Base-by-base conservation (phyloP, 1,140 invertebrate genomes). In the Zaprionus ghesquierei region DNA sequence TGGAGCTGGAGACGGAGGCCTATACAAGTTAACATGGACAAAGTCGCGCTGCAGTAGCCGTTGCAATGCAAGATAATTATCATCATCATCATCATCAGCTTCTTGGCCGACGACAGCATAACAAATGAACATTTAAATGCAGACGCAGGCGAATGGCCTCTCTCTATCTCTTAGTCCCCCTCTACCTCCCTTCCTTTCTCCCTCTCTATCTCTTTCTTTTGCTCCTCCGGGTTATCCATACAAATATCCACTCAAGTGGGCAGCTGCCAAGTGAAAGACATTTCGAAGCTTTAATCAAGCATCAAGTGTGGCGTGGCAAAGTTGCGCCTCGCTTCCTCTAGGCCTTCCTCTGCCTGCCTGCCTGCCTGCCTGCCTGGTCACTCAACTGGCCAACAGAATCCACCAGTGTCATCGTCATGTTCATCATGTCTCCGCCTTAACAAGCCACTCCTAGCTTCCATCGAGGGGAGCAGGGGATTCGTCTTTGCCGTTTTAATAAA, bases 91-190 rank as follows among this genome's bases (percentile, higher is more conserved):
- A 65, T 62, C 33, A 64, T 61, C 53, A 66, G 12, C 41, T 56
- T 41, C 35, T 66, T 29, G 64, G 50, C 69, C 84, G 82, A 79
- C 79, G 82, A 89, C 79, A 87, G 84, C 84, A 82, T 79, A 89
- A 87, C 76, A 89, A 87, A 87, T 87, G 84, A 87, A 87, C 84
- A 87, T 87, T 87, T 87, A 89, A 86, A 87, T 71, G 73, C 44
- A 89, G 85, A 79, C 78, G 84, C 79, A 76, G 77, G 64, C 69
- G 50, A 68, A 18, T 20, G 15, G 2, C 18, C 2, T 2, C 18
- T 22, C 9, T n/a, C 9, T 41, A 13, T 41, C n/a, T 4, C 0
- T 41, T 0, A 3, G 12, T 41, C 35, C 0, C 6, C 12, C 35
- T 35, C 13, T 35, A 10, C 13, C 33, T 50, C 6, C 15, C 20